These are phyloP conservation scores for Drosophila arizonae DNA, from an alignment of 1,140 invertebrate species.

Conservation along the genomic window DNA sequence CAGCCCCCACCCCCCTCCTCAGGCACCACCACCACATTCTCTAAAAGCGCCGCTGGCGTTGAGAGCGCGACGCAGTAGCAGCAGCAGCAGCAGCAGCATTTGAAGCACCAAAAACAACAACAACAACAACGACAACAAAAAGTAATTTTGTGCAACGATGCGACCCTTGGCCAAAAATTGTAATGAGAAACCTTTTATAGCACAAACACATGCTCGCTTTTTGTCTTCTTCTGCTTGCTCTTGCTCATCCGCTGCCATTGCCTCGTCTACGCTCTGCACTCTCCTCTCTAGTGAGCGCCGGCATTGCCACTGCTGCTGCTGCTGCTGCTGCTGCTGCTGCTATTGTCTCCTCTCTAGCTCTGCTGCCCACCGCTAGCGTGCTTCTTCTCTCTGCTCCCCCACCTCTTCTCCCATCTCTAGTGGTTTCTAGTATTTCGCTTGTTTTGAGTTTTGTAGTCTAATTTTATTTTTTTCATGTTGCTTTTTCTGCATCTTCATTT, in stretches of 20 bases:
- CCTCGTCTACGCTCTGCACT: not conserved
- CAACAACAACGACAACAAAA: constrained; percentile 35
- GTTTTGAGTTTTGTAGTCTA: constrained; percentile 49
- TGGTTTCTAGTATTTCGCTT: constrained; percentile 29
- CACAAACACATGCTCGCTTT: constrained; percentile 74
- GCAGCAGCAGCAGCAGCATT: constrained; percentile 4
- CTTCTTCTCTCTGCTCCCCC: constrained; percentile 24
- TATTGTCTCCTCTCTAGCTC: not conserved
- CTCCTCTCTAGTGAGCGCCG: not conserved
- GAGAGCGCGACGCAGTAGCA: constrained; percentile 36
- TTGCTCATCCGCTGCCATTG: constrained; percentile 12
- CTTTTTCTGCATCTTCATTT: constrained; percentile 24
- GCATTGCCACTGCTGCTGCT: not conserved
- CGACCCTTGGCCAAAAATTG: constrained; percentile 76
- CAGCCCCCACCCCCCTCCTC: not conserved
- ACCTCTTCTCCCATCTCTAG: not conserved
- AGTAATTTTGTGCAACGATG: constrained; percentile 78
- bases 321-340: not conserved
- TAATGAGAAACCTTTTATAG: constrained; percentile 80
- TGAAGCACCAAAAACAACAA: constrained; percentile 17
- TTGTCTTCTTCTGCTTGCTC: constrained; percentile 31
- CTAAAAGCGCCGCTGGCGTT: constrained; percentile 38
- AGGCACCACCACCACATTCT: constrained; percentile 6
- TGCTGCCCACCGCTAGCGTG: constrained; percentile 12
- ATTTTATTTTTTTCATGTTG: constrained; percentile 48